Conservation (phyloP, 2,113 vertebrate species). For the Tricholaema leucomelas region DNA sequence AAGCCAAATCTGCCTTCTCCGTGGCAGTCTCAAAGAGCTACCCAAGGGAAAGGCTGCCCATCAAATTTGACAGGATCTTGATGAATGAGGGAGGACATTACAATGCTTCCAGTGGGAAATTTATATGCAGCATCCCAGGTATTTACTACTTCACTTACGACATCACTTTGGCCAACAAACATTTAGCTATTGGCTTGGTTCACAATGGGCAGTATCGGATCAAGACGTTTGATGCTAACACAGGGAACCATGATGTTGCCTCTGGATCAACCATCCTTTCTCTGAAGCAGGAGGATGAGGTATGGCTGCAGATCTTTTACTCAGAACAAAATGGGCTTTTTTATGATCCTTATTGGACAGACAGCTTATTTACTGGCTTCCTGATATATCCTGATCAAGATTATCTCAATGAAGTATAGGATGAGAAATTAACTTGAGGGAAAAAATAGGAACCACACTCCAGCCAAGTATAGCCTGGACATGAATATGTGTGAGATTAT, state of each 20-base stretch:
- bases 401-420: conserved; percentile 78
- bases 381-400: conserved; percentile 91
- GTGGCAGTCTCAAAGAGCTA: conserved; percentile 94
- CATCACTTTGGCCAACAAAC: conserved; percentile 94
- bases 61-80: conserved; percentile 92
- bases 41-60: conserved; percentile 90
- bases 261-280: conserved; percentile 93
- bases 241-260: conserved; percentile 93
- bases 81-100: conserved; percentile 95
- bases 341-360: conserved; percentile 97
- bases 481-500: background rate
- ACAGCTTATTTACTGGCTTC: conserved; percentile 96
- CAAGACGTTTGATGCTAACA: conserved; percentile 96
- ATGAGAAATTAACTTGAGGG: background rate
- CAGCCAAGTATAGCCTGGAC: background rate
- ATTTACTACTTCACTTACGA: conserved; percentile 97
- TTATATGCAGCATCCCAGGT: conserved; percentile 88
- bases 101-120: conserved; percentile 90
- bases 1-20: conserved; percentile 89
- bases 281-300: conserved; percentile 85
- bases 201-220: conserved; percentile 96
- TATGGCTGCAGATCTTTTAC: conserved; percentile 98
- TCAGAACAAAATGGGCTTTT: conserved; percentile 96
- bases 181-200: conserved; percentile 94
- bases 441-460: background rate